Percentiles rank a stretch among this genome's conserved stretches.
These are phyloP conservation scores for Acipenser oxyrinchus DNA, from an alignment of 2,797 vertebrate genomes.

Conservation along the genomic window DNA sequence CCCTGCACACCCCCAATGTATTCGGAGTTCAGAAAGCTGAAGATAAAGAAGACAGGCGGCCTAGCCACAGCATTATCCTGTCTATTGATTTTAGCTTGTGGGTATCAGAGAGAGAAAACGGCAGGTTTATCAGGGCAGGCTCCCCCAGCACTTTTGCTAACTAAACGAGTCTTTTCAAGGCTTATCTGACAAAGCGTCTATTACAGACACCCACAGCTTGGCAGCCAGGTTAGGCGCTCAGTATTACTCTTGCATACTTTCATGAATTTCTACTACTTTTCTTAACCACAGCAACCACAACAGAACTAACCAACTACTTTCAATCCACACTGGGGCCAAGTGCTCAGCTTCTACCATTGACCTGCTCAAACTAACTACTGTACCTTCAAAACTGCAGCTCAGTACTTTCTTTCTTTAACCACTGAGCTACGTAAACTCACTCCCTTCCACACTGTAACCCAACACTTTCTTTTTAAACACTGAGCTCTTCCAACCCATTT, in stretches of 20 bases:
- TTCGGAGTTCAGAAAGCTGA: constrained; percentile 41
- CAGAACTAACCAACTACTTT: too few species aligned
- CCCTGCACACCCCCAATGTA: constrained; percentile 31
- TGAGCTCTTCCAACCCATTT: too few species aligned
- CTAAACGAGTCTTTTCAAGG: constrained; percentile 86
- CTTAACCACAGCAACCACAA: too few species aligned
- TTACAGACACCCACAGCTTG: constrained; percentile 59
- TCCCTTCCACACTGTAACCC: too few species aligned
- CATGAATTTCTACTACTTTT: too few species aligned
- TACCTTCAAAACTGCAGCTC: too few species aligned
- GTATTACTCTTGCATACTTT: neutral
- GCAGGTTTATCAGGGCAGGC: constrained; percentile 87
- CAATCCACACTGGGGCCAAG: too few species aligned
- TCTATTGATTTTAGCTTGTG: constrained; percentile 95
- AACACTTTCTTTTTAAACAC: too few species aligned
- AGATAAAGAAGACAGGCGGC: constrained; percentile 69
- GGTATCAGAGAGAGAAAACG: constrained; percentile 88
- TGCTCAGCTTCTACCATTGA: too few species aligned
- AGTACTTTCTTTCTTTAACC: too few species aligned
- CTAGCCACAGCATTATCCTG: constrained; percentile 84
- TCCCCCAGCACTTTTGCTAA: constrained; percentile 81
- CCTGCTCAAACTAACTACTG: too few species aligned
- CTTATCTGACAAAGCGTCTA: constrained; percentile 81
- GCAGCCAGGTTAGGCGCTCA: constrained; percentile 34
- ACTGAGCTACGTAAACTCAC: too few species aligned